Percentiles rank a stretch among this genome's conserved stretches.
Conservation (phyloP, 1,140 invertebrate species). For the Gerris buenoi region DNA sequence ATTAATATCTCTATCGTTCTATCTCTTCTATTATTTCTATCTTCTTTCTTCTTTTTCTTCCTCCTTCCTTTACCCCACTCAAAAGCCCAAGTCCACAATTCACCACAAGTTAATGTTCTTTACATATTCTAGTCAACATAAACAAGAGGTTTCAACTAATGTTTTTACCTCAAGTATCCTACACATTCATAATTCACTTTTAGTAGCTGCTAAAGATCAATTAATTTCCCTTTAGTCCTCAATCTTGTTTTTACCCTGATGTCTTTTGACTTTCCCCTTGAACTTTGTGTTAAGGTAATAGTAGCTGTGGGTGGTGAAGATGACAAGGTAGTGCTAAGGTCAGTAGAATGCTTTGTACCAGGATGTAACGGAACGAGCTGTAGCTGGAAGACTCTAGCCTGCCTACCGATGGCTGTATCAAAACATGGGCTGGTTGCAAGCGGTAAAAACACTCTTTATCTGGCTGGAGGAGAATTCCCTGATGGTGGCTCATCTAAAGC, state of each 20-base stretch:
- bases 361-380: constrained; percentile 15
- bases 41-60: too few species aligned
- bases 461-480: constrained; percentile 42
- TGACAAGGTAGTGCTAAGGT: constrained; percentile 38
- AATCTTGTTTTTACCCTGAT: neutral
- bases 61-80: too few species aligned
- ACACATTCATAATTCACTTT: too few species aligned
- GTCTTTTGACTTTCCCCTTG: constrained; percentile 11
- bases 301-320: constrained; percentile 40
- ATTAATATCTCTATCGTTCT: too few species aligned
- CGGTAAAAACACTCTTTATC: constrained; percentile 38
- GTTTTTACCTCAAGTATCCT: too few species aligned
- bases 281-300: constrained; percentile 30
- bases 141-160: too few species aligned
- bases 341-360: constrained; percentile 38
- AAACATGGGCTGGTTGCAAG: constrained; percentile 39
- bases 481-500: constrained; percentile 36
- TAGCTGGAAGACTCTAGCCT: constrained; percentile 31
- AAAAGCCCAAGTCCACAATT: too few species aligned
- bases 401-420: constrained; percentile 34
- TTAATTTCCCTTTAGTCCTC: neutral
- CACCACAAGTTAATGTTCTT: too few species aligned
- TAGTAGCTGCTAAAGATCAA: neutral
- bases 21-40: too few species aligned
- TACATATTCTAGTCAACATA: too few species aligned